Evolutionary conservation across 2,888 invertebrate species (phyloP).

Genomic region (Drosophila tanythrix): DNA sequence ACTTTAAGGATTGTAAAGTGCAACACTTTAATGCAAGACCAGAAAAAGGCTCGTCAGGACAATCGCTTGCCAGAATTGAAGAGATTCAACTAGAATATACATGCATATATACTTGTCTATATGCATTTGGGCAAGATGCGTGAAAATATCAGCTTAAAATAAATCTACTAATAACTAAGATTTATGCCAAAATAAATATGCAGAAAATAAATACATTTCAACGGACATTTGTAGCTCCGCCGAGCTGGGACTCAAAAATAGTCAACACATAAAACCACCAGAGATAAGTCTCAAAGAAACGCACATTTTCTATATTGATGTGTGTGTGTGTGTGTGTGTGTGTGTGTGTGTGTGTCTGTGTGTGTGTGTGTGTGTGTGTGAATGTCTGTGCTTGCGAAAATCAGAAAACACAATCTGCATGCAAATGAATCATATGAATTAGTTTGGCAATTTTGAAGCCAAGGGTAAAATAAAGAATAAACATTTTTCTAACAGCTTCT

Average conservation of each 20-base stretch:
- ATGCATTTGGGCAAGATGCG: slow-evolving; percentile 47
- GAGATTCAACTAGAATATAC: background rate
- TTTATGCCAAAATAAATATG: slow-evolving; percentile 57
- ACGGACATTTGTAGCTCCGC: slow-evolving; percentile 8
- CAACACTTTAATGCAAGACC: slow-evolving; percentile 53
- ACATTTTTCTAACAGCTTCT: slow-evolving; percentile 26
- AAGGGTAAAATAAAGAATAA: slow-evolving; percentile 13
- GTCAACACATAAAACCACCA: slow-evolving; percentile 42
- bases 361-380: slow-evolving; percentile 5
- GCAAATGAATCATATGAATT: slow-evolving; percentile 78
- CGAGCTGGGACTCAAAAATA: slow-evolving; percentile 15
- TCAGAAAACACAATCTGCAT: slow-evolving; percentile 71
- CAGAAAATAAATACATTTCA: background rate
- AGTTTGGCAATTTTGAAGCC: slow-evolving; percentile 64
- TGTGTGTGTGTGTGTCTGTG: too few species aligned
- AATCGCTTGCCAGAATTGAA: slow-evolving; percentile 27
- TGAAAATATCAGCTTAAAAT: slow-evolving; percentile 70
- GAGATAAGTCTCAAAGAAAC: slow-evolving; percentile 41
- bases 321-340: background rate
- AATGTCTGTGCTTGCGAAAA: slow-evolving; percentile 22
- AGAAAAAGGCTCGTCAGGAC: slow-evolving; percentile 1
- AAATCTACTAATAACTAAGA: slow-evolving; percentile 77
- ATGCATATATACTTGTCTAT: background rate
- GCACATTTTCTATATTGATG: slow-evolving; percentile 7
- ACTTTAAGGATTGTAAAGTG: slow-evolving; percentile 77